Evolutionary conservation across 2,797 vertebrate genomes (phyloP).

Genomic region (Phoebastria nigripes): DNA sequence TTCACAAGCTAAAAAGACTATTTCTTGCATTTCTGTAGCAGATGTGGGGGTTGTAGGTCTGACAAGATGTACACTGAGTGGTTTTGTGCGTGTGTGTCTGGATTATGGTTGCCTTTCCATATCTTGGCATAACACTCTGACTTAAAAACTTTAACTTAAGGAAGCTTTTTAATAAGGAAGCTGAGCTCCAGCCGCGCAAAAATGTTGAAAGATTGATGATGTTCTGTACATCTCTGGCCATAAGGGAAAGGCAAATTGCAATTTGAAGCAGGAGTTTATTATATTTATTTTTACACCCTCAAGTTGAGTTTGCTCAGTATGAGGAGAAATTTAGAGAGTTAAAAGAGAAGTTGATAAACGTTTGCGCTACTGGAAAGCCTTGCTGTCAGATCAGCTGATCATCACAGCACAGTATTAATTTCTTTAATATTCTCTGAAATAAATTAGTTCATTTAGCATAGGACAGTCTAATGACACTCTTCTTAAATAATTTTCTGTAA

Average conservation of each 20-base stretch:
- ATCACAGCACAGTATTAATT: background rate
- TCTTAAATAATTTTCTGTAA: background rate
- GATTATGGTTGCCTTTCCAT: background rate
- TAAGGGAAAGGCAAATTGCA: background rate
- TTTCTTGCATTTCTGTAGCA: background rate
- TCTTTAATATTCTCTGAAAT: background rate
- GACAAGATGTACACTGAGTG: accelerated
- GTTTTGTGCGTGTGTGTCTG: background rate
- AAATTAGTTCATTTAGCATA: background rate
- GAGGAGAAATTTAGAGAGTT: background rate
- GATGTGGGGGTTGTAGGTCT: background rate
- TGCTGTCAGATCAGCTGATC: background rate
- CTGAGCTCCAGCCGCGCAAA: background rate
- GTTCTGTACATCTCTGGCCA: background rate
- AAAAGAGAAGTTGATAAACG: background rate
- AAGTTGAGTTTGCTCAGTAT: background rate
- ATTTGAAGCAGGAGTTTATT: background rate
- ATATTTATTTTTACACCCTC: background rate
- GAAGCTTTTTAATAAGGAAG: background rate
- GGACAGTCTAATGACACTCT: background rate
- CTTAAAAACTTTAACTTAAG: conserved; percentile 23
- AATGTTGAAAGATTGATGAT: background rate
- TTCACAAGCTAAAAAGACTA: accelerated
- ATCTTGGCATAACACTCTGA: background rate
- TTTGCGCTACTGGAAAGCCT: background rate